These are phyloP conservation scores for Sarcophaga carnaria DNA, from an alignment of 2,888 invertebrate species.

Conservation along the genomic window DNA sequence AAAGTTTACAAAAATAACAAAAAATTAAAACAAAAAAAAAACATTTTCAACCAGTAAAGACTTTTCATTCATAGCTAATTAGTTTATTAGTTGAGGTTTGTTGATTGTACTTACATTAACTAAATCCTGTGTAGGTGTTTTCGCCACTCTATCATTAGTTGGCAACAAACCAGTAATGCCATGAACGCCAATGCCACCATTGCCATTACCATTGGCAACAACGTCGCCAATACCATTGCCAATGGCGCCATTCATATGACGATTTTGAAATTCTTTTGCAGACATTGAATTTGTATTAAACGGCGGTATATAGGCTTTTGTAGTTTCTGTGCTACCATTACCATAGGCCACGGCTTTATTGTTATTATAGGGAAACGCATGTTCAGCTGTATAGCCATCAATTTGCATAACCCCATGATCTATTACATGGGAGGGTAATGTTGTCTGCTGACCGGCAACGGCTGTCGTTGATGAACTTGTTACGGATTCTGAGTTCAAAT, in stretches of 20 bases:
- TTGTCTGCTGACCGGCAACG: conserved; percentile 9
- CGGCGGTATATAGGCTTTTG: conserved; percentile 16
- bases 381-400: conserved; percentile 56
- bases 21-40: no score
- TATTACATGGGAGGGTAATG: conserved; percentile 54
- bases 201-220: conserved; percentile 55
- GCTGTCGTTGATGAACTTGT: conserved; percentile 22
- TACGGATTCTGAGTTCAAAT: neutral
- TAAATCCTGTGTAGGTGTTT: conserved; percentile 77
- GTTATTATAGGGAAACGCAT: conserved; percentile 48
- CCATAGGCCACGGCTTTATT: conserved; percentile 53
- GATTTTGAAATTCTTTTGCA: conserved; percentile 27
- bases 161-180: conserved; percentile 57
- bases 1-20: no score
- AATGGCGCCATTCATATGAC: conserved; percentile 1
- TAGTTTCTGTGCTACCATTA: neutral
- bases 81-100: neutral
- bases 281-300: conserved; percentile 39
- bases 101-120: conserved; percentile 75
- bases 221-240: conserved; percentile 32
- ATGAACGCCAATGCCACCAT: conserved; percentile 36
- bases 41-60: neutral
- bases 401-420: conserved; percentile 48
- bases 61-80: conserved; percentile 2
- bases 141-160: conserved; percentile 73